Base-by-base conservation (phyloP, 2,113 vertebrate species). In the Felis chaus region DNA sequence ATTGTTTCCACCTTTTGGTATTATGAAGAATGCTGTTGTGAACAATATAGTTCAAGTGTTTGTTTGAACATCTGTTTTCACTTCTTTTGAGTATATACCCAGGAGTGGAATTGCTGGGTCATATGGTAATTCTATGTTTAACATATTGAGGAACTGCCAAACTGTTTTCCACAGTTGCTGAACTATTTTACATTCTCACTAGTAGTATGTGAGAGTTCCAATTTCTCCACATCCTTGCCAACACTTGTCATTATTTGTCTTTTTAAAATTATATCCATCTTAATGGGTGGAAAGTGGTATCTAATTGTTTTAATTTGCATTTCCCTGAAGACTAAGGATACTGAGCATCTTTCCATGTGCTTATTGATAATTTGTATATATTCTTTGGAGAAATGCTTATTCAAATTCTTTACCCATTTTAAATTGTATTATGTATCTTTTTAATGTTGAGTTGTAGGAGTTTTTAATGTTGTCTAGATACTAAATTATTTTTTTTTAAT, bases 261-360 rank as follows among this genome's bases (percentile, higher is more conserved):
- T 96, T 88, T 83, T 74, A 4, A 74, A 74, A 93, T 88, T 79
- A 12, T 79, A 84, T 31, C 53, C 7, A 92, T 85, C 27, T 7
- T 85, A 85, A 16, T 81, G 48, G 23, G 21, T 81, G 0, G 85
- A 53, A 93, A 78, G 31, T 83, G 55, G 4, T 79, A 83, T 83
- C 25, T 83, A 63, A 89, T 78, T 86, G 25, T 94, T 97, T 97
- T 91, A 12, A 76, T 91, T 95, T 95, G 4, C 18, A 66, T 96
- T 96, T 94, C 50, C 33, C 33, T 63, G 57, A 95, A 73, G 73
- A 83, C 41, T 88, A 91, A 96, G 71, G 48, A 84, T 23, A 65
- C 41, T 83, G 45, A 48, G 31, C 12, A 79, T 93, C n/a, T 76
- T 94, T 92, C 85, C 41, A 29, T 94, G 19, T 95, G 33, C 15